A percentile compares a stretch with the other conserved stretches of the same genome.
Conservation (phyloP, 2,888 invertebrate genomes). For the Pantelozetes paolii region DNA sequence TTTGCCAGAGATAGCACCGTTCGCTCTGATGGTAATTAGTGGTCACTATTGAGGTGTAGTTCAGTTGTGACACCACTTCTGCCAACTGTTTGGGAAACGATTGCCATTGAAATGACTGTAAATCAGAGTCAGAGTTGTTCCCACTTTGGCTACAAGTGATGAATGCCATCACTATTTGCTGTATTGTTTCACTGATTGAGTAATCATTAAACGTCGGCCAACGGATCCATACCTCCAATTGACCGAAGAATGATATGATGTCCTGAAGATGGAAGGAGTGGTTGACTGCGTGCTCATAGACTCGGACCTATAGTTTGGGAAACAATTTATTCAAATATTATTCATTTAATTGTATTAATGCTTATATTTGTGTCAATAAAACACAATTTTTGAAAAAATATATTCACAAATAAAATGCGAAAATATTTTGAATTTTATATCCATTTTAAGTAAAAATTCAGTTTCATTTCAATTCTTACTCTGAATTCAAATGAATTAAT, state of each 20-base stretch:
- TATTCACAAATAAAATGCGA: no score
- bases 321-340: no score
- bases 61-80: conserved; percentile 25
- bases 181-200: conserved; percentile 48
- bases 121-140: conserved; percentile 1
- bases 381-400: no score
- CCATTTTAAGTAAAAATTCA: no score
- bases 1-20: conserved; percentile 30
- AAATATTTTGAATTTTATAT: no score
- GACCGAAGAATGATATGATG: conserved; percentile 49
- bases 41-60: conserved; percentile 32
- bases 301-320: conserved; percentile 14
- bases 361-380: no score
- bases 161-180: conserved; percentile 49
- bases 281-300: conserved; percentile 28
- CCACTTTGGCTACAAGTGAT: no score
- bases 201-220: conserved; percentile 47
- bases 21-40: conserved; percentile 22
- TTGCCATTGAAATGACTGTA: conserved; percentile 31
- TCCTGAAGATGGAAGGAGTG: conserved; percentile 49
- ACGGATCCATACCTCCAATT: conserved; percentile 45
- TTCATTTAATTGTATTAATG: no score
- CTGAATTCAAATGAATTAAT: no score
- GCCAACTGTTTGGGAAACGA: conserved; percentile 15
- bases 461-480: no score